phyloP scores from a whole-genome alignment of 2,113 vertebrate genomes.

The Columbina picui region DNA sequence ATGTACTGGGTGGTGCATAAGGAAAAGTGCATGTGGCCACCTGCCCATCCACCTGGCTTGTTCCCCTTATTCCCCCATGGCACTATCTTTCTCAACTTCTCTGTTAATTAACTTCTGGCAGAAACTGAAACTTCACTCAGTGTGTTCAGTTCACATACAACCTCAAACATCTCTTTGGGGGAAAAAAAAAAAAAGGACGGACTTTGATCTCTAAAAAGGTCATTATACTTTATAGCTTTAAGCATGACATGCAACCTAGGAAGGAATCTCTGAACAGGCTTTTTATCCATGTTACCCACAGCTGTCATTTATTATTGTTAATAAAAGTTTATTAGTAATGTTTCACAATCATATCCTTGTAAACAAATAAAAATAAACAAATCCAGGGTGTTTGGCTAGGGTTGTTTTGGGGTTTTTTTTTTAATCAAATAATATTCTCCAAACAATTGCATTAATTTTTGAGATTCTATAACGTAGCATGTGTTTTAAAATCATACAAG shows the following conservation, averaged over 20 bases:
- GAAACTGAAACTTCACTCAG: neutral
- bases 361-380: constrained; percentile 52
- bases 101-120: neutral
- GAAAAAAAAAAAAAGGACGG: neutral
- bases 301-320: constrained; percentile 63
- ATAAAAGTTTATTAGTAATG: constrained; percentile 56
- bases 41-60: neutral
- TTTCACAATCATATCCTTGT: constrained; percentile 61
- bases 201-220: constrained; percentile 44
- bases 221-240: constrained; percentile 43
- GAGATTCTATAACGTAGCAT: neutral
- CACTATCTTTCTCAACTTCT: neutral
- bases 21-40: neutral
- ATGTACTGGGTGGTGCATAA: neutral
- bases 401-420: neutral
- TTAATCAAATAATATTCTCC: neutral
- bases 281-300: constrained; percentile 43
- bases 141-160: neutral
- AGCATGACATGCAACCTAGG: constrained; percentile 43
- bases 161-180: neutral
- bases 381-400: neutral
- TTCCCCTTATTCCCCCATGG: neutral
- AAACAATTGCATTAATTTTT: neutral
- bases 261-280: constrained; percentile 31
- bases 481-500: neutral